A percentile compares a stretch with the other conserved stretches of the same genome.
phyloP scores from a whole-genome alignment of 1,140 invertebrate species.

The Phymorhynchus buccinoides region DNA sequence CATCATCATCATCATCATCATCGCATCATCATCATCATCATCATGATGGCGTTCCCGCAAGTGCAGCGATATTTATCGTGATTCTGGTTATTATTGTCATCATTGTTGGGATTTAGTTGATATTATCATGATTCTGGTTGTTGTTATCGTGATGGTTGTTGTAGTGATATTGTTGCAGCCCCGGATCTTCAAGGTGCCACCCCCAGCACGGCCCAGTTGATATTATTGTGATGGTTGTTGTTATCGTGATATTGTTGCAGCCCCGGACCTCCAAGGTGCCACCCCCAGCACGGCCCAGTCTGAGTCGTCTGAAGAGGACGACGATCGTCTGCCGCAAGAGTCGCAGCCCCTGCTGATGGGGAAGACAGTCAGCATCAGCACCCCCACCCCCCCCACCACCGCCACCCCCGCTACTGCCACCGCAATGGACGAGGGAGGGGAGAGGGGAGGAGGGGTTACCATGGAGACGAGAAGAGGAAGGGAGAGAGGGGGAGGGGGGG shows the following conservation, averaged over 20 bases:
- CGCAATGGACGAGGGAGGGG: constrained; percentile 48
- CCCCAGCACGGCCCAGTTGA: constrained; percentile 47
- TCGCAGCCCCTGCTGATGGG: constrained; percentile 60
- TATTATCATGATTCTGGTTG: too few relatives aligned
- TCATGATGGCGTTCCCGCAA: too few relatives aligned
- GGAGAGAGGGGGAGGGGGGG: constrained; percentile 36
- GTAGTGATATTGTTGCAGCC: too few relatives aligned
- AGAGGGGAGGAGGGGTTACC: constrained; percentile 40
- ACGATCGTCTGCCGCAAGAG: constrained; percentile 61
- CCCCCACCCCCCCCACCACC: constrained; percentile 41
- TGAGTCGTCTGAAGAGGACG: constrained; percentile 50
- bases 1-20: too few relatives aligned
- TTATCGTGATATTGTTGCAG: too few relatives aligned
- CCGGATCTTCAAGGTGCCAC: constrained; percentile 63
- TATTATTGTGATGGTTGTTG: too few relatives aligned
- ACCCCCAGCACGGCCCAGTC: constrained; percentile 50
- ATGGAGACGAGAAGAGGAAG: background rate
- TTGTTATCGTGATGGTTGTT: too few relatives aligned
- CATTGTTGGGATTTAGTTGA: too few relatives aligned
- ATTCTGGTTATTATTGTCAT: too few relatives aligned
- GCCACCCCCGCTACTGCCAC: too few relatives aligned
- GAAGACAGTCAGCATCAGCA: constrained; percentile 56
- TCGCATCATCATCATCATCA: too few relatives aligned
- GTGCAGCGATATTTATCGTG: too few relatives aligned
- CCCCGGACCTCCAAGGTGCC: constrained; percentile 63